These are phyloP conservation scores for Apodemus agrarius DNA, from an alignment of 2,797 vertebrate genomes.

Conservation along the genomic window DNA sequence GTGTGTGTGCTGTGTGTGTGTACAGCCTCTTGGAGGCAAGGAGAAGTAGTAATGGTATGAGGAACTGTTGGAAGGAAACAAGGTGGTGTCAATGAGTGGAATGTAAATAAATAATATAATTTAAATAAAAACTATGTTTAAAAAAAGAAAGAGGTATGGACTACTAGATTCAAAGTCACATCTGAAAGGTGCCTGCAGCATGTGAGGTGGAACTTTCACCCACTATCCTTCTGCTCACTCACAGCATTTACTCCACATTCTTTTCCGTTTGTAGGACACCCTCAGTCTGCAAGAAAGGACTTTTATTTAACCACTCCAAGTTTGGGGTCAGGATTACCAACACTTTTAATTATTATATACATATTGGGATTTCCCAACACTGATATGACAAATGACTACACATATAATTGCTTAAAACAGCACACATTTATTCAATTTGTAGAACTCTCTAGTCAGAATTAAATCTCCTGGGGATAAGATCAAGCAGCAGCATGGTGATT, in stretches of 20 bases:
- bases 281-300: not conserved
- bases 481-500: not conserved
- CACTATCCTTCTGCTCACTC: not conserved
- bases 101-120: not conserved
- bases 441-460: not conserved
- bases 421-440: not conserved
- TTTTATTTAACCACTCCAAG: not conserved
- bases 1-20: not conserved
- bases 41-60: not conserved
- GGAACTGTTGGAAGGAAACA: not conserved
- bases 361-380: not conserved
- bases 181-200: not conserved
- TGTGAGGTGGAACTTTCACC: not conserved
- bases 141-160: not conserved
- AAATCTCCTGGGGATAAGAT: not conserved
- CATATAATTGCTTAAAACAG: not conserved
- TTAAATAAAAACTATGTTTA: not conserved
- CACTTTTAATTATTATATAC: not conserved
- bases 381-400: not conserved
- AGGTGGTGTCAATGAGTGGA: not conserved
- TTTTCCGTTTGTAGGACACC: not conserved
- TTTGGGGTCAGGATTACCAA: not conserved
- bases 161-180: not conserved
- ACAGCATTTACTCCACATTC: not conserved
- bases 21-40: not conserved